Conservation (phyloP, 2,888 invertebrate genomes). For the Nasonia oneida region DNA sequence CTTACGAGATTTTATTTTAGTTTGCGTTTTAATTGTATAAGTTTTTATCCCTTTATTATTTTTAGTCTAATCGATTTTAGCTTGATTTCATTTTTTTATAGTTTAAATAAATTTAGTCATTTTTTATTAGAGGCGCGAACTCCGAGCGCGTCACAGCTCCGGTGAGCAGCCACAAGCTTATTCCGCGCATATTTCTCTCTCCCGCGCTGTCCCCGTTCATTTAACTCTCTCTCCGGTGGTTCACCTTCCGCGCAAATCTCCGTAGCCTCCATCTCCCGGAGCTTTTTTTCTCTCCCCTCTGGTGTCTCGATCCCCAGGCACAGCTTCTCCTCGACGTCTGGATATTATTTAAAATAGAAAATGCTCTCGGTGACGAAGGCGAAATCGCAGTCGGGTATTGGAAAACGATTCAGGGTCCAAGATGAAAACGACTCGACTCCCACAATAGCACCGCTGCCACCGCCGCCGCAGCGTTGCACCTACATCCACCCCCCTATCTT, state of each 20-base stretch:
- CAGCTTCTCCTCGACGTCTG: conserved; percentile 21
- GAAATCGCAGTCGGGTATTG: conserved; percentile 70
- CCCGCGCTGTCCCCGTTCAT: not conserved
- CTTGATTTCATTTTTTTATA: too few relatives aligned
- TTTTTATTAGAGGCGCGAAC: too few relatives aligned
- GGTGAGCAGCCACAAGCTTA: too few relatives aligned
- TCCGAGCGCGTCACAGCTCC: too few relatives aligned
- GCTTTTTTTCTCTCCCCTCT: conserved; percentile 8
- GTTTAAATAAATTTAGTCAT: too few relatives aligned
- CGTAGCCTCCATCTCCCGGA: conserved; percentile 6
- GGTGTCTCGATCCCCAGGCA: conserved; percentile 24
- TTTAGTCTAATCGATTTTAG: too few relatives aligned
- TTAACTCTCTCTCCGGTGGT: conserved; percentile 23
- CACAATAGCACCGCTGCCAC: conserved; percentile 37
- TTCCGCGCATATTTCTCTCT: conserved; percentile 19
- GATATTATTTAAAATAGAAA: conserved; percentile 67
- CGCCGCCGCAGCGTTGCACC: conserved; percentile 52
- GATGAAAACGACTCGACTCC: conserved; percentile 68
- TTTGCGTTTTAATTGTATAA: too few relatives aligned
- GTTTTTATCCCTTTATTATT: too few relatives aligned
- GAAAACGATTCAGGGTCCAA: conserved; percentile 72
- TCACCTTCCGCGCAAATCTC: conserved; percentile 34
- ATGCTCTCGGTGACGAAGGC: conserved; percentile 66
- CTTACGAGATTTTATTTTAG: too few relatives aligned
- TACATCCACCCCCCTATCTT: conserved; percentile 21